These are phyloP conservation scores for Heliothis peltigera DNA, from an alignment of 2,888 invertebrate genomes.

Conservation along the genomic window DNA sequence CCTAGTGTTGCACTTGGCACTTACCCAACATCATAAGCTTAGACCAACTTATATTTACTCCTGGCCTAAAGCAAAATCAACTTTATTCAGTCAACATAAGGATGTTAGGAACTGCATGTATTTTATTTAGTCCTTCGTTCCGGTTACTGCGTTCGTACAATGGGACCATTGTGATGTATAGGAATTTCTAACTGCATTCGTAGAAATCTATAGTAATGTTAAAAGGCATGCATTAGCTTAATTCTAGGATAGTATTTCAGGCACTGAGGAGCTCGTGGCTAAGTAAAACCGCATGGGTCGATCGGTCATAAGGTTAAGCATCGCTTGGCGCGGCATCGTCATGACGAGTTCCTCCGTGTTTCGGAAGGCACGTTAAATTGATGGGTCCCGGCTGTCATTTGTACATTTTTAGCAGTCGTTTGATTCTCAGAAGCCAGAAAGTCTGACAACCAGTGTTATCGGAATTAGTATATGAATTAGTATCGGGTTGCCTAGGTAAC, in stretches of 20 bases:
- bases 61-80: constrained; percentile 53
- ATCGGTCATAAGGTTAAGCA: too few relatives aligned
- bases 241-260: not conserved
- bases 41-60: constrained; percentile 29
- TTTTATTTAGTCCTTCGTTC: constrained; percentile 35
- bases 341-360: too few relatives aligned
- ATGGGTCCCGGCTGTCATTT: too few relatives aligned
- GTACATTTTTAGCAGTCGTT: too few relatives aligned
- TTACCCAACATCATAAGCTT: constrained; percentile 59
- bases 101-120: not conserved
- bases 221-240: not conserved
- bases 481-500: too few relatives aligned
- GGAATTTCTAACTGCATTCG: constrained; percentile 29
- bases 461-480: too few relatives aligned
- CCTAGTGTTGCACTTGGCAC: constrained; percentile 64
- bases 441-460: too few relatives aligned
- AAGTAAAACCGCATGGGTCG: too few relatives aligned
- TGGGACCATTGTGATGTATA: constrained; percentile 32
- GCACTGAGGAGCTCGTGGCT: too few relatives aligned
- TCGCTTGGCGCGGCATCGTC: too few relatives aligned
- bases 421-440: too few relatives aligned
- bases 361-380: too few relatives aligned
- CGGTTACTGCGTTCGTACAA: constrained; percentile 36
- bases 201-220: constrained; percentile 11
- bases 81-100: constrained; percentile 40